Base-by-base conservation (phyloP, 2,888 invertebrate genomes). In the Zootermopsis nevadensis region DNA sequence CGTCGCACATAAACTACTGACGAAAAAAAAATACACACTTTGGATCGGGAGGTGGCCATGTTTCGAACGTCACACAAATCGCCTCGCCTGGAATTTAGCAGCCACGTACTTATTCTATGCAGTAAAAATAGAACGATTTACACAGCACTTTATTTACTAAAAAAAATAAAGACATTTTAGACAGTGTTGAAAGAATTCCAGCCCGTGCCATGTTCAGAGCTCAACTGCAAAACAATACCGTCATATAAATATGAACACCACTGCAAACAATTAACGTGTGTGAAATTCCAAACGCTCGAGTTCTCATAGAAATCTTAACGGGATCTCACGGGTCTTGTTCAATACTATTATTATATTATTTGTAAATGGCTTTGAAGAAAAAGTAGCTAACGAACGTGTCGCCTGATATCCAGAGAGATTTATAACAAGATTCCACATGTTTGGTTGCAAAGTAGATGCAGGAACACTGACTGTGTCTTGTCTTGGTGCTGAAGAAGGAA, bases 221-320 rank as follows among this genome's bases (percentile, higher is more conserved):
- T 60, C 19, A 48, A 48, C 19, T 48, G 19, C 48, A 1, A 48
- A 19, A 12, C n/a, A 60, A 12, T 27, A 60, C 38, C 15, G 31
- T 79, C 66, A 66, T 79, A 66, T 60, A 79, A 60, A 79, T 74
- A 74, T 38, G 66, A 27, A n/a, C 38, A 79, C 12, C 33, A 15
- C 53, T 24, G 24, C 72, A 38, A 38, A 35, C 66, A 79, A 79
- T 79, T 79, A 66, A 79, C 79, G 66, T 66, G 79, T 79, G 79
- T 33, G 35, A 66, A 60, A 79, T 79, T 66, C 60, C 66, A 1
- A 35, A 76, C n/a, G 24, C 42, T 30, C 22, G 22, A 7, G 4
- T 33, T 72, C 33, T 31, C 72, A 72, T 33, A 72, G 31, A 72
- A 67, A 31, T 22, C 35, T 31, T 24, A 4, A 33, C 12, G 72